phyloP scores from a whole-genome alignment of 2,797 vertebrate species.

The Cyclopterus lumpus region DNA sequence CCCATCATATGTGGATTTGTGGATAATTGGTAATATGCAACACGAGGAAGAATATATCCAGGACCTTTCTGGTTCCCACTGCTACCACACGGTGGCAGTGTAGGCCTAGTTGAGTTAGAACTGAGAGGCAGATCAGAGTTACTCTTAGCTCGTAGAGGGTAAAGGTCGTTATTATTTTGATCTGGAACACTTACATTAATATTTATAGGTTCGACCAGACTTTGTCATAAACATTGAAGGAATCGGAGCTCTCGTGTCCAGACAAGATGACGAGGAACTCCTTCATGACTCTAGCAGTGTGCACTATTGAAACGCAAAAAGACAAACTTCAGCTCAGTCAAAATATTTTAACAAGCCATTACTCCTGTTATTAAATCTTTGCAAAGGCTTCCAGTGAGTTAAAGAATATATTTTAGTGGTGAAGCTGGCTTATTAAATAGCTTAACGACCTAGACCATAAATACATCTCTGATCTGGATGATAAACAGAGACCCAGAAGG shows the following conservation, averaged over 20 bases:
- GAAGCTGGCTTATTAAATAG: background rate
- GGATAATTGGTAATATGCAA: background rate
- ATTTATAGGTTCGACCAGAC: background rate
- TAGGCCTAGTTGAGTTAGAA: constrained; percentile 2
- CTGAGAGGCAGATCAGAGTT: background rate
- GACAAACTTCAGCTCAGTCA: no score
- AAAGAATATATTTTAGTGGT: background rate
- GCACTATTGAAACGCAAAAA: background rate
- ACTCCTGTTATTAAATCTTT: background rate
- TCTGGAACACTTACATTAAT: background rate
- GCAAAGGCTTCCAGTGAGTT: background rate
- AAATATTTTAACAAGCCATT: constrained; percentile 1
- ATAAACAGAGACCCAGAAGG: background rate
- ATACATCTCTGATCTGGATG: background rate
- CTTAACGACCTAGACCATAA: background rate
- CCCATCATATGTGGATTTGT: background rate
- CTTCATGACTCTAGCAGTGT: background rate
- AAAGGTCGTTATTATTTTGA: background rate
- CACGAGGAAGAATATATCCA: background rate
- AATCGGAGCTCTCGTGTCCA: background rate
- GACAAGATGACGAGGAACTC: background rate
- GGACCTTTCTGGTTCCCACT: background rate
- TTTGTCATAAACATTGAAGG: background rate
- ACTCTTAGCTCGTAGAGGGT: background rate
- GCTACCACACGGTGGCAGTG: constrained; percentile 66